Evolutionary conservation across 2,113 vertebrate genomes (phyloP).

Genomic region (Tricholaema leucomelas): DNA sequence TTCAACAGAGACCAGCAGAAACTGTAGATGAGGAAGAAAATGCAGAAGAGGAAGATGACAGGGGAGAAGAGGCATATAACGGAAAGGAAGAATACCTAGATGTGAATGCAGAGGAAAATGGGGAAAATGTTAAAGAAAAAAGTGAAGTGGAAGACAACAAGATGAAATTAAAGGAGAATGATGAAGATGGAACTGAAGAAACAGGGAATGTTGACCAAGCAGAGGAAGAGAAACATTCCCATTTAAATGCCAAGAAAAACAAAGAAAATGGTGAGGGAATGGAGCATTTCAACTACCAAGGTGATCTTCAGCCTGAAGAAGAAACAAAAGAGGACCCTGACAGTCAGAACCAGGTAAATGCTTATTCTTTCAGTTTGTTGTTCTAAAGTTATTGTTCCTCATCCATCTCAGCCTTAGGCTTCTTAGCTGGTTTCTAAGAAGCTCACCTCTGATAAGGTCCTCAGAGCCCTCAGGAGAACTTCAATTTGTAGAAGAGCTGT

Average conservation of each 20-base stretch:
- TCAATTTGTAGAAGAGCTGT: background rate
- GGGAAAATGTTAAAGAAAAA: background rate
- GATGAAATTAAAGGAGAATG: constrained; percentile 4
- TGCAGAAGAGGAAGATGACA: constrained; percentile 47
- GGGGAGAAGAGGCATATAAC: constrained; percentile 30
- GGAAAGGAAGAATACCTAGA: constrained; percentile 32
- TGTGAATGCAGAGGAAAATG: constrained; percentile 32
- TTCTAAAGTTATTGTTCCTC: background rate
- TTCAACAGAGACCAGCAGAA: constrained; percentile 77
- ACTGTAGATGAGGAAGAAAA: constrained; percentile 81
- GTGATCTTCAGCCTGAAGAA: constrained; percentile 2
- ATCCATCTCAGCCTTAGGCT: background rate
- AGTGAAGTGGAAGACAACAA: background rate
- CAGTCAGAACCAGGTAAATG: constrained; percentile 64
- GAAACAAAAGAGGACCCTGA: constrained; percentile 33
- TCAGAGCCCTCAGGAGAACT: background rate
- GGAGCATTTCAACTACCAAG: constrained; percentile 17
- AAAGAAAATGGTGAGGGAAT: constrained; percentile 59
- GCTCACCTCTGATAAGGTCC: background rate
- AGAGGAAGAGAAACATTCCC: background rate
- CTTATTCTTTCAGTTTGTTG: background rate
- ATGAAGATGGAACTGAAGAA: background rate
- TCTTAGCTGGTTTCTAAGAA: background rate
- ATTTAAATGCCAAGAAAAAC: constrained; percentile 5
- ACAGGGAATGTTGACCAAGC: background rate